Evolutionary conservation across 2,888 invertebrate genomes (phyloP).

Genomic region (Epinotia bilunana): DNA sequence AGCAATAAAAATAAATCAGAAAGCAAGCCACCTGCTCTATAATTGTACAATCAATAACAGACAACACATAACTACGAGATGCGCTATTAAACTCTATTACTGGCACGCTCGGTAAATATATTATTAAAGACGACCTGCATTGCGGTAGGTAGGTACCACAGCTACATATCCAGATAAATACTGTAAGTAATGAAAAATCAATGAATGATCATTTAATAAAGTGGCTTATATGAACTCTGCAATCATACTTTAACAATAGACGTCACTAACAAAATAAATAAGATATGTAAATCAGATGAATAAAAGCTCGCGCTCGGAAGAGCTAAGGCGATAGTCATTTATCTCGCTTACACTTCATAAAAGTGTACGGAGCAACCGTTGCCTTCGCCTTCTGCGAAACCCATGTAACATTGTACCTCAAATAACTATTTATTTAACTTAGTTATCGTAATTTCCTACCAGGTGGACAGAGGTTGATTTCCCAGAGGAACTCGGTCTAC

Average conservation of each 20-base stretch:
- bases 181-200: neutral
- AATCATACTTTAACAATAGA: neutral
- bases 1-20: constrained; percentile 38
- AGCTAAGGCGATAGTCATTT: neutral
- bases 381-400: neutral
- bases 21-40: constrained; percentile 17
- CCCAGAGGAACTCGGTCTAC: constrained; percentile 24
- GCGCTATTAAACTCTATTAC: constrained; percentile 39
- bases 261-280: neutral
- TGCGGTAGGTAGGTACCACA: constrained; percentile 1
- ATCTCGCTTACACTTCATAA: constrained; percentile 9
- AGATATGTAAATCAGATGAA: constrained; percentile 13
- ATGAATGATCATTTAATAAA: neutral
- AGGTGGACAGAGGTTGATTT: constrained; percentile 21
- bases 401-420: neutral
- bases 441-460: neutral
- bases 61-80: constrained; percentile 23
- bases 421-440: constrained; percentile 2
- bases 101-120: constrained; percentile 35
- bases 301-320: neutral
- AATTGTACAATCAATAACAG: constrained; percentile 38
- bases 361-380: neutral
- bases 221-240: neutral
- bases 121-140: constrained; percentile 26
- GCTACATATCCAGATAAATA: neutral